Percentiles rank a stretch among this genome's conserved stretches.
phyloP scores from a whole-genome alignment of 2,797 vertebrate genomes.

The Selene dorsalis region DNA sequence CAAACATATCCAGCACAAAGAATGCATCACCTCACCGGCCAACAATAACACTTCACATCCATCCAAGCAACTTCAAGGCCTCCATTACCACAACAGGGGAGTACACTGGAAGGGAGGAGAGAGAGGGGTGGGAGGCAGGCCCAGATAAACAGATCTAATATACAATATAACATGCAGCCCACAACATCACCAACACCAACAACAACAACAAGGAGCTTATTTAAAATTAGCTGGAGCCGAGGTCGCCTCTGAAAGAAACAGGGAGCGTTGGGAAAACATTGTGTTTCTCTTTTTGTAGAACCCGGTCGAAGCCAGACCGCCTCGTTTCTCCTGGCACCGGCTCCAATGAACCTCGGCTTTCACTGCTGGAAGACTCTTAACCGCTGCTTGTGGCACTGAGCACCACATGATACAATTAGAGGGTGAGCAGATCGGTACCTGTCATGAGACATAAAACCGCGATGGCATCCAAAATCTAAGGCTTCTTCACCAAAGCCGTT shows the following conservation, averaged over 20 bases:
- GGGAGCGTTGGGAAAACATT: constrained; percentile 55
- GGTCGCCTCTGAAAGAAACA: constrained; percentile 14
- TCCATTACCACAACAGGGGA: constrained; percentile 12
- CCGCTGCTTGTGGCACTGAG: constrained; percentile 56
- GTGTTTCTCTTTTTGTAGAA: constrained; percentile 66
- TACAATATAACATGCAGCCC: neutral
- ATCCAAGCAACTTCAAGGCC: constrained; percentile 27
- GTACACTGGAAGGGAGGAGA: neutral
- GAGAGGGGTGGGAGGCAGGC: neutral
- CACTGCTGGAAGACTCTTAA: constrained; percentile 33
- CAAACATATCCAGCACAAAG: constrained; percentile 67
- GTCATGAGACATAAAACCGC: constrained; percentile 65
- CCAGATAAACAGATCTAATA: constrained; percentile 20
- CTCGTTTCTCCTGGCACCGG: constrained; percentile 63
- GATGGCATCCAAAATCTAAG: constrained; percentile 10
- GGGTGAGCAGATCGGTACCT: constrained; percentile 60
- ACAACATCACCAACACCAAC: constrained; percentile 25
- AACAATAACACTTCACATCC: constrained; percentile 59
- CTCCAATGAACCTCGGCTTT: constrained; percentile 59
- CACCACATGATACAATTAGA: constrained; percentile 64
- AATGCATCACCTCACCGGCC: constrained; percentile 72
- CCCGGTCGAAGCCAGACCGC: constrained; percentile 23
- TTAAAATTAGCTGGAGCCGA: constrained; percentile 24
- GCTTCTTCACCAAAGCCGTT: constrained; percentile 31
- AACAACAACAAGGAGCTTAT: constrained; percentile 42